These are phyloP conservation scores for Prochilodus magdalenae DNA, from an alignment of 2,113 vertebrate species.

Conservation along the genomic window DNA sequence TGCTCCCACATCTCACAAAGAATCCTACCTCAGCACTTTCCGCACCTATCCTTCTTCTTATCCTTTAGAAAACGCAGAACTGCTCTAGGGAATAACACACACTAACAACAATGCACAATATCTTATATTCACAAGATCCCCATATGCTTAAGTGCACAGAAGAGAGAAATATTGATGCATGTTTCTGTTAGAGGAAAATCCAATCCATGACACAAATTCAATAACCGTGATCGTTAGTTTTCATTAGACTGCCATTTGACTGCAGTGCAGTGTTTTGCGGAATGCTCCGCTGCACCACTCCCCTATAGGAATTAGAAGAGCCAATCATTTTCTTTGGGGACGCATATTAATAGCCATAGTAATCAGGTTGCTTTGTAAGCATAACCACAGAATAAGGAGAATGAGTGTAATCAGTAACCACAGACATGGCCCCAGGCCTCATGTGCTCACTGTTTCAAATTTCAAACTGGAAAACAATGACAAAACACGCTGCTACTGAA, in stretches of 20 bases:
- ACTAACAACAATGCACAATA: neutral
- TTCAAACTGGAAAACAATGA: neutral
- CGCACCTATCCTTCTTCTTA: slow-evolving; percentile 1
- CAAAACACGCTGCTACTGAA: neutral
- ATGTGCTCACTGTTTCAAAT: neutral
- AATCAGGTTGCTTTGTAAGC: slow-evolving; percentile 34
- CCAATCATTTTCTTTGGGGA: slow-evolving; percentile 1
- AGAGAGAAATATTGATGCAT: slow-evolving; percentile 20
- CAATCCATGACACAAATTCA: slow-evolving; percentile 36
- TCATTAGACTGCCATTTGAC: slow-evolving; percentile 5
- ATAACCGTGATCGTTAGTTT: slow-evolving; percentile 29
- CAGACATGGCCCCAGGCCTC: neutral
- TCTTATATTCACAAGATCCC: neutral
- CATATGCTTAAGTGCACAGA: slow-evolving; percentile 1
- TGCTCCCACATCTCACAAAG: neutral
- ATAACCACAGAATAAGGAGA: slow-evolving; percentile 1
- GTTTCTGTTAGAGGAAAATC: slow-evolving; percentile 7
- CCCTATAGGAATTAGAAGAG: slow-evolving; percentile 24
- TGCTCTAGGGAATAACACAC: neutral
- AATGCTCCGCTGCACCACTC: neutral
- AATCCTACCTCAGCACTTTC: slow-evolving; percentile 14
- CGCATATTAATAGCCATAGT: slow-evolving; percentile 34
- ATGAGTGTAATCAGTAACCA: slow-evolving; percentile 3
- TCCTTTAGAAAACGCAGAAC: slow-evolving; percentile 10
- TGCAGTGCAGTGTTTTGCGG: neutral